Conservation (phyloP, 2,113 vertebrate genomes). For the Mesocricetus auratus region DNA sequence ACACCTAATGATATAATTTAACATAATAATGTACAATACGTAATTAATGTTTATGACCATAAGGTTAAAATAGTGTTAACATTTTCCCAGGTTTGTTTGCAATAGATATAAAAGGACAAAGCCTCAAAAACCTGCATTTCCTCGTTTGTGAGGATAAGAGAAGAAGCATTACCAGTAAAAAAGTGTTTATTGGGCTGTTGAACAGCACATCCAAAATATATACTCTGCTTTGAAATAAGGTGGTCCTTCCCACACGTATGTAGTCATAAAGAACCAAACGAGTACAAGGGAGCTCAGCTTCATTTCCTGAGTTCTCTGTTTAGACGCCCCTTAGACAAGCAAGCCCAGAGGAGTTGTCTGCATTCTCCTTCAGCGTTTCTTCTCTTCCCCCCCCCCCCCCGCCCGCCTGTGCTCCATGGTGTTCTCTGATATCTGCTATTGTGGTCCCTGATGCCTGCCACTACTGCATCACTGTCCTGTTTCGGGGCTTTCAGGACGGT, state of each 20-base stretch:
- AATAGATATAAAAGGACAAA: background rate
- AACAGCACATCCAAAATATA: background rate
- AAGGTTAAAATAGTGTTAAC: background rate
- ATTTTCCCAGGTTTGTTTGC: background rate
- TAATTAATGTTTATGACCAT: background rate
- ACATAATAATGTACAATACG: background rate
- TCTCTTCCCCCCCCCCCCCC: too few relatives aligned
- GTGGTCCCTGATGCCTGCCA: background rate
- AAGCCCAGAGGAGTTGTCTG: background rate
- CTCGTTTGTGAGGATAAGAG: background rate
- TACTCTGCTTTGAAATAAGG: background rate
- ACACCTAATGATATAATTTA: background rate
- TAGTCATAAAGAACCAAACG: background rate
- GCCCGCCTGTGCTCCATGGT: too few relatives aligned
- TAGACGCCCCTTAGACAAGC: background rate
- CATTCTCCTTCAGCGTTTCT: background rate
- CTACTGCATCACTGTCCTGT: background rate
- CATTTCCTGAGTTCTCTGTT: background rate
- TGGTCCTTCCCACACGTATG: background rate
- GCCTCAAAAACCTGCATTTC: background rate
- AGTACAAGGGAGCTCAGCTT: background rate
- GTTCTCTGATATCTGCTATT: background rate
- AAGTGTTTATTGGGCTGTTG: slow-evolving; percentile 11
- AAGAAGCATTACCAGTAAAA: background rate
- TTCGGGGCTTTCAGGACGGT: slow-evolving; percentile 2